Conservation (phyloP, 1,140 invertebrate genomes). For the Panulirus ornatus region DNA sequence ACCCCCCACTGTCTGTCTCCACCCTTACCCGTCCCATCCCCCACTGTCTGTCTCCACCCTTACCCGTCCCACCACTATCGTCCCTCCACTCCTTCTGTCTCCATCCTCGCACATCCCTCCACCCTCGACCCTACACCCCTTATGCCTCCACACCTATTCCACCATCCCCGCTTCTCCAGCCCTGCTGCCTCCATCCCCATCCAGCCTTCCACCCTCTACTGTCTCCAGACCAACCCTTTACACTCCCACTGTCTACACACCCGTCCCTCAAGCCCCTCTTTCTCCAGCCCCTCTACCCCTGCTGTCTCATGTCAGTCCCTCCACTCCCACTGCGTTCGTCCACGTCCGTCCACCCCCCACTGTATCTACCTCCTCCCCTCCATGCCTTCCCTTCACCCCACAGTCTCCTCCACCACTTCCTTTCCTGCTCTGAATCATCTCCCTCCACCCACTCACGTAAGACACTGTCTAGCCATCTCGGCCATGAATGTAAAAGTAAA, state of each 20-base stretch:
- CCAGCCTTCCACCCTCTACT: background rate
- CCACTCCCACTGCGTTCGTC: background rate
- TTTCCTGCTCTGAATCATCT: background rate
- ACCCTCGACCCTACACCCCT: no score
- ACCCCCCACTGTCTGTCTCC: background rate
- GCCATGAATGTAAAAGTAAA: constrained; percentile 47
- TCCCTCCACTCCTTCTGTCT: background rate
- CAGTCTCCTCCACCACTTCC: background rate
- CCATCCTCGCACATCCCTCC: background rate
- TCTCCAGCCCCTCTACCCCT: background rate
- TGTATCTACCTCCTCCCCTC: background rate
- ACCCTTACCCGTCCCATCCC: background rate
- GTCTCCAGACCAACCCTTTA: background rate
- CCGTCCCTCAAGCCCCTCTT: background rate
- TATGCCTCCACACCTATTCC: background rate
- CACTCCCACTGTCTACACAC: background rate
- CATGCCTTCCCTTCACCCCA: background rate
- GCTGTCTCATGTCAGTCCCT: background rate
- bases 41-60: background rate
- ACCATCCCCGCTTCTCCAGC: background rate
- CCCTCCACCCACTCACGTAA: background rate
- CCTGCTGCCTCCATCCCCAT: background rate
- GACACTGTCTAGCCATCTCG: background rate
- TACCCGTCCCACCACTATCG: background rate
- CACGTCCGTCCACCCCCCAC: background rate